These are phyloP conservation scores for Microtus montanus DNA, from an alignment of 2,113 vertebrate genomes.

Conservation along the genomic window DNA sequence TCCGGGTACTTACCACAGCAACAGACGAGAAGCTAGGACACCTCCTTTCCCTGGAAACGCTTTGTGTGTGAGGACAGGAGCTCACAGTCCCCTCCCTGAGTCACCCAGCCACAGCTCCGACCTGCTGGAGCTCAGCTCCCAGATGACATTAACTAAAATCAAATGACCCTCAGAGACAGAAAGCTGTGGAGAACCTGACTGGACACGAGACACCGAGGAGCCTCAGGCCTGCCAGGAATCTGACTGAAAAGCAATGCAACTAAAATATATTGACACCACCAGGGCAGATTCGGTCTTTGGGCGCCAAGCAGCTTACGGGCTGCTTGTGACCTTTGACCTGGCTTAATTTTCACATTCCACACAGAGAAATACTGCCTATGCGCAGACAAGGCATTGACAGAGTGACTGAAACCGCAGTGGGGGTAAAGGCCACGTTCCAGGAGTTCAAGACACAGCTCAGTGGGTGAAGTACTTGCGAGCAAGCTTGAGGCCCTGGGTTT, in stretches of 20 bases:
- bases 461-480: not conserved
- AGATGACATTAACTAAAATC: not conserved
- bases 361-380: not conserved
- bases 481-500: not conserved
- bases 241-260: not conserved
- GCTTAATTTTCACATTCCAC: not conserved
- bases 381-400: not conserved
- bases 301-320: not conserved
- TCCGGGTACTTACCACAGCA: not conserved
- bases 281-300: not conserved
- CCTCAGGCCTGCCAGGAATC: not conserved
- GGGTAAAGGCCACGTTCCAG: not conserved
- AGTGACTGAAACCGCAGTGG: not conserved
- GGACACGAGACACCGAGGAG: accelerated
- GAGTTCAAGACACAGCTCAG: not conserved
- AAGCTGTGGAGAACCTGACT: not conserved
- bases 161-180: not conserved
- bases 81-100: not conserved
- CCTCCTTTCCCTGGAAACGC: not conserved
- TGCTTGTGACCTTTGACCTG: not conserved
- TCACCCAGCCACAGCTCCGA: not conserved
- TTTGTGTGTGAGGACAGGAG: not conserved
- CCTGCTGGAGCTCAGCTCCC: not conserved
- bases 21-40: not conserved
- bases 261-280: not conserved